A percentile compares a stretch with the other conserved stretches of the same genome.
Evolutionary conservation across 2,113 vertebrate genomes (phyloP).

Genomic region (Hemibagrus wyckioides): DNA sequence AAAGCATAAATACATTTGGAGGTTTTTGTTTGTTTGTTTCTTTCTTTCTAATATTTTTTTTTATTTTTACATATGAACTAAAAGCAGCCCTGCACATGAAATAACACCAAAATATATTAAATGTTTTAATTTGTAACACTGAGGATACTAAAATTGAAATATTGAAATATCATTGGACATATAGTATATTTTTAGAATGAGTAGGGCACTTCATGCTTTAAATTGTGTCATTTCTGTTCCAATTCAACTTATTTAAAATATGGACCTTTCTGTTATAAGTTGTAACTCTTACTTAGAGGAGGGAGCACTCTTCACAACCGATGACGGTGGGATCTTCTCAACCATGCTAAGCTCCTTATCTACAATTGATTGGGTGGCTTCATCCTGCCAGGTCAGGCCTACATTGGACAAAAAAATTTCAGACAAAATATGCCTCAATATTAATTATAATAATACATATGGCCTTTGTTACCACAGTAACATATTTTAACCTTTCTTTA

Average conservation of each 20-base stretch:
- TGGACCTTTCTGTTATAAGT: background rate
- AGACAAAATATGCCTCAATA: background rate
- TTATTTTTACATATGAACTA: background rate
- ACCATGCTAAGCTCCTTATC: slow-evolving; percentile 85
- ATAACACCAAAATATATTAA: background rate
- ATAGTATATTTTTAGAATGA: background rate
- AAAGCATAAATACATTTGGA: background rate
- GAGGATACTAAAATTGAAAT: background rate
- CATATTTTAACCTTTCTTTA: background rate
- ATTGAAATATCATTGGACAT: background rate
- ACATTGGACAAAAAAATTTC: slow-evolving; percentile 19
- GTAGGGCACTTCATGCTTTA: background rate
- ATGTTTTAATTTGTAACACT: background rate
- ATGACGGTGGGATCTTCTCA: slow-evolving; percentile 68
- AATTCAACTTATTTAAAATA: background rate
- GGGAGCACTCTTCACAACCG: slow-evolving; percentile 51
- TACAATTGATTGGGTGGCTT: slow-evolving; percentile 87
- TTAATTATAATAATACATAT: background rate
- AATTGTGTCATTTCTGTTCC: background rate
- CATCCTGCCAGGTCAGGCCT: slow-evolving; percentile 93
- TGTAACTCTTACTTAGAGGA: slow-evolving; percentile 75
- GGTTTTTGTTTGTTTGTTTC: too few relatives aligned
- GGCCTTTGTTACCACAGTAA: slow-evolving; percentile 16
- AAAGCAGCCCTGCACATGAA: background rate
- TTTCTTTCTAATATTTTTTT: too few relatives aligned